Evolutionary conservation across 2,797 vertebrate species (phyloP).

Genomic region (Nannoperca obscura): DNA sequence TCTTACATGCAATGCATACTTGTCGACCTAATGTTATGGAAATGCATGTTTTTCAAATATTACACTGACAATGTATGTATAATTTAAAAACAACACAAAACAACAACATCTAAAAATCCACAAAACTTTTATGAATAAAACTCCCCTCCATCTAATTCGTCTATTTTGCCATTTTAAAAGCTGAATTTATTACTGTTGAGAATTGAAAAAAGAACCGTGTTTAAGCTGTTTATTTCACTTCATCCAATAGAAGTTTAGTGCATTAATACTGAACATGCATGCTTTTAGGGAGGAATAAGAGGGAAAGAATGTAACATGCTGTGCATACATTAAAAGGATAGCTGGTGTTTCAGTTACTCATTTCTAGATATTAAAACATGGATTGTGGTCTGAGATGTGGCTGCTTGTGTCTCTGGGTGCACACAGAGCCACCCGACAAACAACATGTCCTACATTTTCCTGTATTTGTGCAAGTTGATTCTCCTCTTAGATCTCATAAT

Average conservation of each 20-base stretch:
- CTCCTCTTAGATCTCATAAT: neutral
- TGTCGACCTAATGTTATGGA: no score
- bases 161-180: neutral
- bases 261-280: neutral
- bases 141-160: neutral
- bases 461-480: neutral
- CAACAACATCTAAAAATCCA: no score
- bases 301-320: neutral
- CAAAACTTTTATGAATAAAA: neutral
- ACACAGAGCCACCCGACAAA: no score
- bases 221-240: neutral
- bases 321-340: neutral
- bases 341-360: neutral
- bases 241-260: neutral
- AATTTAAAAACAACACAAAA: no score
- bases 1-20: neutral
- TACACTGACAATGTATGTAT: neutral
- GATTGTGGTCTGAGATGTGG: neutral
- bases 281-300: neutral
- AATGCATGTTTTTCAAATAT: neutral
- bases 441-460: neutral
- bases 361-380: neutral
- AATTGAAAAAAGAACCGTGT: neutral
- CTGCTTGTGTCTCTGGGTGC: neutral
- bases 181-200: neutral